phyloP scores from a whole-genome alignment of 2,888 invertebrate species.

The Harpagoxenus sublaevis region DNA sequence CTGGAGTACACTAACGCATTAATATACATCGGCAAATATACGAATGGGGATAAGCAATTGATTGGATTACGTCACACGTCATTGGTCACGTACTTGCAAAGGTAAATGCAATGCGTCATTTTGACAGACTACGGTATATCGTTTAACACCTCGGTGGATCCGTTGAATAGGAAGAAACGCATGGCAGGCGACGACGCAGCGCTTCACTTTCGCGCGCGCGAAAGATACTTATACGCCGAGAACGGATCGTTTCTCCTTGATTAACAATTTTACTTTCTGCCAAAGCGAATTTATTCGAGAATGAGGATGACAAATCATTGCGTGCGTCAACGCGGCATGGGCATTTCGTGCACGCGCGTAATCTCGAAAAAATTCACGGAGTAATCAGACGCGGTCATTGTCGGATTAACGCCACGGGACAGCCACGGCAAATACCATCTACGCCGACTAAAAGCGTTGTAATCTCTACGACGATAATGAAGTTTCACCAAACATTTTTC shows the following conservation, averaged over 20 bases:
- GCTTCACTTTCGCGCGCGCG: slow-evolving; percentile 40
- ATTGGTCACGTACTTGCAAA: slow-evolving; percentile 69
- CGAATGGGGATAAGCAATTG: slow-evolving; percentile 76
- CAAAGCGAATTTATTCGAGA: slow-evolving; percentile 26
- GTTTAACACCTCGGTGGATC: slow-evolving; percentile 66
- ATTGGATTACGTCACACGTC: slow-evolving; percentile 76
- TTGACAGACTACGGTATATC: slow-evolving; percentile 66
- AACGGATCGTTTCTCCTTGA: slow-evolving; percentile 2
- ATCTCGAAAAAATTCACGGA: slow-evolving; percentile 14
- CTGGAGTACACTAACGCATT: slow-evolving; percentile 56
- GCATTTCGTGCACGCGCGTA: slow-evolving; percentile 3
- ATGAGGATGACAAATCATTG: slow-evolving; percentile 34
- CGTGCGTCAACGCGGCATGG: neutral
- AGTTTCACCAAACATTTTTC: slow-evolving; percentile 48
- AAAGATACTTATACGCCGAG: neutral
- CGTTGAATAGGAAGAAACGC: slow-evolving; percentile 48
- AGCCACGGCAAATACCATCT: slow-evolving; percentile 43
- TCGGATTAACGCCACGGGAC: slow-evolving; percentile 37
- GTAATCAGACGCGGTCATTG: slow-evolving; percentile 44
- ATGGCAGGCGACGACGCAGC: slow-evolving; percentile 21
- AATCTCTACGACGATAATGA: slow-evolving; percentile 52
- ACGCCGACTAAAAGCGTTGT: slow-evolving; percentile 48
- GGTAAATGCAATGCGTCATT: slow-evolving; percentile 75
- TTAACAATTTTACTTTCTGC: slow-evolving; percentile 35
- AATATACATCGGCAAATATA: slow-evolving; percentile 71